phyloP scores from a whole-genome alignment of 1,140 invertebrate species.

The Ostrea edulis region DNA sequence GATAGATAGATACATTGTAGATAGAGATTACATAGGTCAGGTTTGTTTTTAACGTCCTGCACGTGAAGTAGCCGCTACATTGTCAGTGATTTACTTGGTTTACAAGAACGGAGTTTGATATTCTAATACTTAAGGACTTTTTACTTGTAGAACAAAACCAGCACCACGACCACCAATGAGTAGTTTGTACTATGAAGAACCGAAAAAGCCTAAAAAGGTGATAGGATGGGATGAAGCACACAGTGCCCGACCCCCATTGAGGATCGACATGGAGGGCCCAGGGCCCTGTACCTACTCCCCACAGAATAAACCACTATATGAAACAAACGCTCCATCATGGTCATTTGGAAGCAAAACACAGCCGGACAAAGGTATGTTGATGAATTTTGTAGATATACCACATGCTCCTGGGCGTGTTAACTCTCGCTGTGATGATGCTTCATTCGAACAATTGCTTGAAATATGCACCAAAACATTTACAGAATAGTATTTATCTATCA shows the following conservation, averaged over 20 bases:
- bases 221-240: conserved; percentile 73
- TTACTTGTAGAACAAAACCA: conserved; percentile 61
- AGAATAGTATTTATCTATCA: no score
- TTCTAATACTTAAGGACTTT: not conserved
- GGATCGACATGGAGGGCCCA: conserved; percentile 75
- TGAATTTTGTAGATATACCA: no score
- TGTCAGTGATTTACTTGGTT: no score
- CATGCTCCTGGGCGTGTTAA: no score
- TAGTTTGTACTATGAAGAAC: conserved; percentile 73
- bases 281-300: conserved; percentile 72
- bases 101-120: not conserved
- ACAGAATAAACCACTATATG: conserved; percentile 70
- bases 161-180: conserved; percentile 59
- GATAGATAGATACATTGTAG: no score
- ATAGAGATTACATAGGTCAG: no score
- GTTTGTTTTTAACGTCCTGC: no score
- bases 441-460: no score
- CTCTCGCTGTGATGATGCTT: no score
- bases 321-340: conserved; percentile 74
- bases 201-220: conserved; percentile 65
- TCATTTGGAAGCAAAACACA: conserved; percentile 71
- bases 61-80: no score
- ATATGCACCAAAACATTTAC: no score
- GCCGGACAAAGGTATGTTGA: conserved; percentile 69
- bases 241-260: conserved; percentile 69